A percentile compares a stretch with the other conserved stretches of the same genome.
phyloP scores from a whole-genome alignment of 1,140 invertebrate species.

The Drosophila gunungcola region DNA sequence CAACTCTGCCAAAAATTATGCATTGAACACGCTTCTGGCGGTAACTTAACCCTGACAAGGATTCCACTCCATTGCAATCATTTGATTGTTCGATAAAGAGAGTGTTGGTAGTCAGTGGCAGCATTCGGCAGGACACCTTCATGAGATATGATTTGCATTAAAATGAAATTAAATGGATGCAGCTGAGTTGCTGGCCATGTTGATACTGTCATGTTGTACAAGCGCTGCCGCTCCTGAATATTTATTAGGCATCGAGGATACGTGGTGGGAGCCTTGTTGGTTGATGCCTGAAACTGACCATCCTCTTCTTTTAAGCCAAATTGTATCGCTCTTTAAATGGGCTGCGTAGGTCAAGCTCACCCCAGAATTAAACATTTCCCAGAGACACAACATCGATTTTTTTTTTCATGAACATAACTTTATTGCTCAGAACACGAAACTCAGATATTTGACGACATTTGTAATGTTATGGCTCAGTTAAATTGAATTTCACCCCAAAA shows the following conservation, averaged over 20 bases:
- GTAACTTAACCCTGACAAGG: conserved; percentile 50
- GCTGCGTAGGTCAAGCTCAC: too few species aligned
- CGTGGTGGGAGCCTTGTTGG: background rate
- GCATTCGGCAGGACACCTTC: conserved; percentile 28
- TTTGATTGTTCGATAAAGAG: conserved; percentile 61
- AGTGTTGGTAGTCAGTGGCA: conserved; percentile 15
- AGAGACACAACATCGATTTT: too few species aligned
- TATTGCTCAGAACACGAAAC: too few species aligned
- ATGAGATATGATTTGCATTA: conserved; percentile 60
- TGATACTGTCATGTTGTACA: conserved; percentile 72
- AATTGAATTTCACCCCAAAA: too few species aligned
- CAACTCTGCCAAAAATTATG: conserved; percentile 56
- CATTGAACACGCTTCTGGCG: conserved; percentile 51
- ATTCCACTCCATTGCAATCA: conserved; percentile 14
- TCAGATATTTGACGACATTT: too few species aligned
- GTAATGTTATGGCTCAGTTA: too few species aligned
- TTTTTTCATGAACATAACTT: too few species aligned
- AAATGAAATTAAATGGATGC: conserved; percentile 79
- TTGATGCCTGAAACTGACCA: conserved; percentile 2
- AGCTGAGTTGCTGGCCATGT: conserved; percentile 37
- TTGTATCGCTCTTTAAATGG: conserved; percentile 13
- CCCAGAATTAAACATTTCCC: too few species aligned
- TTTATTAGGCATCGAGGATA: conserved; percentile 53
- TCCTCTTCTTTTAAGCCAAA: conserved; percentile 28
- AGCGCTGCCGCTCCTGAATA: conserved; percentile 66